Base-by-base conservation (phyloP, 2,797 vertebrate genomes). In the Melanotaenia nigrans region DNA sequence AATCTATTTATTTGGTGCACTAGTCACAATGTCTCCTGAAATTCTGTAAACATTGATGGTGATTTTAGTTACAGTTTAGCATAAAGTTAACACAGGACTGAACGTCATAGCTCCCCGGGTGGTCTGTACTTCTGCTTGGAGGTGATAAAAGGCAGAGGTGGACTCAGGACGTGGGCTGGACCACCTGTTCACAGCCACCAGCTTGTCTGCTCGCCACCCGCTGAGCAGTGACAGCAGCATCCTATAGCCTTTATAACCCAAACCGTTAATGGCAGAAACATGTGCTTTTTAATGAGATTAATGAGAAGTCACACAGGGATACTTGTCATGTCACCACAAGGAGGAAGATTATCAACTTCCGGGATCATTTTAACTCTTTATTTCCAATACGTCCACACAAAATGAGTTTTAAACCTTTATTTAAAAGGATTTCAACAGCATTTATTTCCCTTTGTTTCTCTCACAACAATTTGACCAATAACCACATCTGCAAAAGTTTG, bases 131-230 rank as follows among this genome's bases (percentile, higher is more conserved):
- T 73, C 14, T 65, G 81, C 79, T 75, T 70, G 60, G 82, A 81
- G 78, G 65, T 68, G 83, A 83, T 65, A 71, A 62, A 62, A 70
- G 53, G 60, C 68, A 61, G 74, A 68, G 77, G 77, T 74, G 77
- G 73, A 83, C 73, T 72, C 82, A 55, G 77, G 76, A 77, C 62
- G 79, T 45, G 71, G 84, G 56, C 61, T 13, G 78, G 79, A 82
- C 85, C 78, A 81, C 90, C 86, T 83, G 82, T 75, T 68, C 25
- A 36, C 61, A 64, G 65, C 69, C 68, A 42, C 65, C 71, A 63
- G 72, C 65, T 68, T 47, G 68, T 57, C 60, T 67, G 73, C 68
- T 68, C 25, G 5, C 35, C 74, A 5, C 84, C 84, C 20, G 36
- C 79, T 58, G 82, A 65, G 79, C 69, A 24, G 61, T 54, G 33